A percentile compares a stretch with the other conserved stretches of the same genome.
Evolutionary conservation across 2,113 vertebrate species (phyloP).

Genomic region (Ochotona curzoniae): DNA sequence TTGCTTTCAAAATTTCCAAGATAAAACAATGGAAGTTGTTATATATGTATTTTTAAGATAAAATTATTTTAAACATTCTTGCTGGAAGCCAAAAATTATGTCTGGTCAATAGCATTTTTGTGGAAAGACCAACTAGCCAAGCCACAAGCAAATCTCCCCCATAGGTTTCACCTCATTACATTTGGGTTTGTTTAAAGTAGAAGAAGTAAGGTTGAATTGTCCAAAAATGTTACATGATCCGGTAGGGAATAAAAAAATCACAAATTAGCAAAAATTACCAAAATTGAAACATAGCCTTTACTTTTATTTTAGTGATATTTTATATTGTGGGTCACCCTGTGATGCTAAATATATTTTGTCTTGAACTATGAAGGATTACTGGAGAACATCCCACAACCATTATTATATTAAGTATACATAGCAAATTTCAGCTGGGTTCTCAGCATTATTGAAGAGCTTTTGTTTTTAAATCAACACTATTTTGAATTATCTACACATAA

Average conservation of each 20-base stretch:
- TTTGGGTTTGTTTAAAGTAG: constrained; percentile 62
- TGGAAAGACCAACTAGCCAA: constrained; percentile 48
- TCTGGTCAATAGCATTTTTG: constrained; percentile 63
- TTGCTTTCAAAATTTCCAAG: background rate
- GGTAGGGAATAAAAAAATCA: constrained; percentile 39
- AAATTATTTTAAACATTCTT: constrained; percentile 62
- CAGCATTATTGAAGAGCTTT: constrained; percentile 11
- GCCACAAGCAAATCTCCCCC: constrained; percentile 46
- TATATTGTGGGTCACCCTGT: constrained; percentile 11
- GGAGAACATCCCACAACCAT: constrained; percentile 1
- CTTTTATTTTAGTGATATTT: constrained; percentile 10
- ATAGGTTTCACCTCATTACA: constrained; percentile 59
- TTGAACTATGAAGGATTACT: constrained; percentile 23
- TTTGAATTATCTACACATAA: constrained; percentile 23
- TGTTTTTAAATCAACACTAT: constrained; percentile 44
- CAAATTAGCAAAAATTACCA: constrained; percentile 48
- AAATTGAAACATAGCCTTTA: constrained; percentile 10
- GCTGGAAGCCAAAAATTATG: constrained; percentile 51
- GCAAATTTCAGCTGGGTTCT: background rate
- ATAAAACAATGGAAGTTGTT: constrained; percentile 32
- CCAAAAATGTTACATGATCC: constrained; percentile 50
- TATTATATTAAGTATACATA: constrained; percentile 21
- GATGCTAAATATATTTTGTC: constrained; percentile 39
- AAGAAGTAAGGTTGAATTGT: constrained; percentile 63
- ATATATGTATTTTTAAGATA: background rate